Evolutionary conservation across 2,113 vertebrate genomes (phyloP).

Genomic region (Pelvicachromis taeniatus): DNA sequence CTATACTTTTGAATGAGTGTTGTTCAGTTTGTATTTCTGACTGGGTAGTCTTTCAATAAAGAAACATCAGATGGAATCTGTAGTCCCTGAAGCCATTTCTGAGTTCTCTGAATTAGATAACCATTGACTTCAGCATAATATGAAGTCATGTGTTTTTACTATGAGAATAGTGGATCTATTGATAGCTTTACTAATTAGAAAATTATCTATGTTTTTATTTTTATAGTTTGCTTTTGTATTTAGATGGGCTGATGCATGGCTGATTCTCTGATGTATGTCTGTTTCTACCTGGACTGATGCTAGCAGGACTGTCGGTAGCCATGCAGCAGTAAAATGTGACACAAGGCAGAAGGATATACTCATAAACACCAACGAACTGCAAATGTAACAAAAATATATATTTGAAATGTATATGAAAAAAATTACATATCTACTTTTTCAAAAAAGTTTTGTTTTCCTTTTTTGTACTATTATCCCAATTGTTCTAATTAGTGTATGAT

Average conservation of each 20-base stretch:
- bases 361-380: accelerated
- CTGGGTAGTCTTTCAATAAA: background rate
- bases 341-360: background rate
- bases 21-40: background rate
- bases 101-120: background rate
- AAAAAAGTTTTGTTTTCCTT: background rate
- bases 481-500: background rate
- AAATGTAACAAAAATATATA: background rate
- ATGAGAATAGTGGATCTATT: background rate
- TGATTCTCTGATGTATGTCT: background rate
- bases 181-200: too few relatives aligned
- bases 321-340: background rate
- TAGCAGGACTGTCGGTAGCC: background rate
- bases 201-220: background rate
- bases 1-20: background rate
- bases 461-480: background rate
- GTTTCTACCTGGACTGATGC: too few relatives aligned
- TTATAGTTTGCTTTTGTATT: background rate
- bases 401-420: background rate
- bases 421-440: background rate
- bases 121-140: background rate
- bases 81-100: background rate
- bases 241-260: background rate
- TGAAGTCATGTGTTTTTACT: background rate
- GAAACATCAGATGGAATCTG: background rate